Conservation (phyloP, 2,797 vertebrate genomes). For the Benthosema pterotum region DNA sequence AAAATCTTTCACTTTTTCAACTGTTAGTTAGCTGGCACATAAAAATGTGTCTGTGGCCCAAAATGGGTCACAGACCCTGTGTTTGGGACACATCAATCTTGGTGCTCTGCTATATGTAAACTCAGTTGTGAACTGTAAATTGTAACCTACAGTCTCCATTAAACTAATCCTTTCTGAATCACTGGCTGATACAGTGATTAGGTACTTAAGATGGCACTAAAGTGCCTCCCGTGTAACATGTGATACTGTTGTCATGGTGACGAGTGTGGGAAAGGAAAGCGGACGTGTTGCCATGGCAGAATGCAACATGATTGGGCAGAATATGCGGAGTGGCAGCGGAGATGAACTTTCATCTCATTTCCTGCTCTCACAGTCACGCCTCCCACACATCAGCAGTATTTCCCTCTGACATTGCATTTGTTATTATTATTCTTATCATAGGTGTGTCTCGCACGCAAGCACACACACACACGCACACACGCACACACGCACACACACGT, state of each 20-base stretch:
- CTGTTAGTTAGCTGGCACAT: too few relatives aligned
- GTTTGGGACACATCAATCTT: too few relatives aligned
- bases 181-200: neutral
- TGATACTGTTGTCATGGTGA: slow-evolving; percentile 1
- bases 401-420: too few relatives aligned
- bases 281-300: neutral
- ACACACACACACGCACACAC: too few relatives aligned
- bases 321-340: neutral
- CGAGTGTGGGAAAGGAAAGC: neutral
- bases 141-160: neutral
- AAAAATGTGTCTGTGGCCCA: too few relatives aligned
- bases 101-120: too few relatives aligned
- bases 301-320: neutral
- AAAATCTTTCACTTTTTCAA: too few relatives aligned
- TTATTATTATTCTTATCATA: too few relatives aligned
- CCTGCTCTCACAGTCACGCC: slow-evolving; percentile 27
- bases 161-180: neutral
- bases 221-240: neutral
- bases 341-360: slow-evolving; percentile 4
- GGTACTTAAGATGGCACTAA: neutral
- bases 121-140: too few relatives aligned
- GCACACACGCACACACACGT: too few relatives aligned
- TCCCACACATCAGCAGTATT: slow-evolving; percentile 20
- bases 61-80: too few relatives aligned
- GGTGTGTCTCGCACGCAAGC: too few relatives aligned